These are phyloP conservation scores for Cryptocheilus praepositus DNA, from an alignment of 2,888 invertebrate species.

Conservation along the genomic window DNA sequence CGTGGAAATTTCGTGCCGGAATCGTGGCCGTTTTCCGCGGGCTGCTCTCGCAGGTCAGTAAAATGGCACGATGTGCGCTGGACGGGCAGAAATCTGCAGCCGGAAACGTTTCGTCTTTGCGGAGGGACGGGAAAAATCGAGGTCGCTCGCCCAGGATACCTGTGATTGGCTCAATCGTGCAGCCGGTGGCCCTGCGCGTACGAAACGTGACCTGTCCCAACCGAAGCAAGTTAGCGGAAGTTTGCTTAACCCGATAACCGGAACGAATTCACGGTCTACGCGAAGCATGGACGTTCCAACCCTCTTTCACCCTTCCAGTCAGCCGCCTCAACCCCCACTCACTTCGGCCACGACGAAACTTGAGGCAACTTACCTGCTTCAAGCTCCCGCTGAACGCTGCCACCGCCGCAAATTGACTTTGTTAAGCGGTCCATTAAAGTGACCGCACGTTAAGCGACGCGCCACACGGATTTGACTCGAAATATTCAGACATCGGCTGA, in stretches of 20 bases:
- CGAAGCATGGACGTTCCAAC: background rate
- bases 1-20: too few relatives aligned
- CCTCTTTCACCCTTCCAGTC: background rate
- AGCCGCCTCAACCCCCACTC: background rate
- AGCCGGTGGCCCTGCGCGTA: constrained; percentile 5
- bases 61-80: background rate
- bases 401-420: constrained; percentile 31
- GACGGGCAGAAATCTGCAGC: constrained; percentile 31
- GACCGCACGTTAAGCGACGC: constrained; percentile 12
- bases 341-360: constrained; percentile 29
- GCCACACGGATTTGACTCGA: background rate
- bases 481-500: too few relatives aligned
- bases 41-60: too few relatives aligned
- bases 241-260: constrained; percentile 64
- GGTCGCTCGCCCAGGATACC: constrained; percentile 13
- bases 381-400: constrained; percentile 9
- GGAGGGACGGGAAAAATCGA: constrained; percentile 37
- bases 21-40: too few relatives aligned
- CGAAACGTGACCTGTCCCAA: constrained; percentile 51
- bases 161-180: constrained; percentile 44
- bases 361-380: constrained; percentile 12
- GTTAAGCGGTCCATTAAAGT: constrained; percentile 39
- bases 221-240: constrained; percentile 61
- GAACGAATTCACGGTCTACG: constrained; percentile 8
- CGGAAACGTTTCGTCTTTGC: constrained; percentile 35